Conservation (phyloP, 2,888 invertebrate genomes). For the Diarsia mendica region DNA sequence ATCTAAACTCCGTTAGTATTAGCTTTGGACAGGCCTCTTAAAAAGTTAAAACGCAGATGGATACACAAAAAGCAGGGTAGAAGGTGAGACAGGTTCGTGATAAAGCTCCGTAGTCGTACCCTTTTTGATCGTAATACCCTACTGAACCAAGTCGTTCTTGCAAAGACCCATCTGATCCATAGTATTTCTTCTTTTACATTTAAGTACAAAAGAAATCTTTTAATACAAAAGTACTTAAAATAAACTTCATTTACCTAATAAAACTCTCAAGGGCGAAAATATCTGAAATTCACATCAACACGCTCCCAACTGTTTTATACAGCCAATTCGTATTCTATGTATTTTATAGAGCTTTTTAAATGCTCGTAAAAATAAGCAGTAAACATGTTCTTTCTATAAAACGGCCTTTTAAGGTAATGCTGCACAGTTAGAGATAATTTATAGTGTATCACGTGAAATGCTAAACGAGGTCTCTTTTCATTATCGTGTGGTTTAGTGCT, state of each 20-base stretch:
- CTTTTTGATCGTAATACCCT: too few species aligned
- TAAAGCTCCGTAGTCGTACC: too few species aligned
- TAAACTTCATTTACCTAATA: conserved; percentile 29
- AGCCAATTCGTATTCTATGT: conserved; percentile 71
- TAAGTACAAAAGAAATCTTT: not conserved
- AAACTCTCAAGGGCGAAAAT: conserved; percentile 39
- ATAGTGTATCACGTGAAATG: conserved; percentile 13
- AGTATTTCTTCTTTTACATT: too few species aligned
- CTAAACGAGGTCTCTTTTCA: not conserved
- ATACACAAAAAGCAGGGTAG: too few species aligned
- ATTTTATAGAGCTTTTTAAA: conserved; percentile 73
- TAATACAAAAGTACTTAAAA: not conserved
- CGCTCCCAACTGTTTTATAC: conserved; percentile 68
- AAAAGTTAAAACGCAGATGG: too few species aligned
- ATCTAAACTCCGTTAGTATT: too few species aligned
- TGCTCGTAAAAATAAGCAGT: conserved; percentile 74
- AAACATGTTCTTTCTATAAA: conserved; percentile 54
- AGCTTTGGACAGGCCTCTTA: too few species aligned
- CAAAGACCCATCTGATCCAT: too few species aligned
- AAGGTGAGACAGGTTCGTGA: too few species aligned
- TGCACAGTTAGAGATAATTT: conserved; percentile 33
- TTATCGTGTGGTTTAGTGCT: too few species aligned
- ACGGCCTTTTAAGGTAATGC: conserved; percentile 16
- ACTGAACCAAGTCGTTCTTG: too few species aligned
- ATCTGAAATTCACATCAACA: conserved; percentile 63